Conservation (phyloP, 2,888 invertebrate species). For the Drosophila sordidula region DNA sequence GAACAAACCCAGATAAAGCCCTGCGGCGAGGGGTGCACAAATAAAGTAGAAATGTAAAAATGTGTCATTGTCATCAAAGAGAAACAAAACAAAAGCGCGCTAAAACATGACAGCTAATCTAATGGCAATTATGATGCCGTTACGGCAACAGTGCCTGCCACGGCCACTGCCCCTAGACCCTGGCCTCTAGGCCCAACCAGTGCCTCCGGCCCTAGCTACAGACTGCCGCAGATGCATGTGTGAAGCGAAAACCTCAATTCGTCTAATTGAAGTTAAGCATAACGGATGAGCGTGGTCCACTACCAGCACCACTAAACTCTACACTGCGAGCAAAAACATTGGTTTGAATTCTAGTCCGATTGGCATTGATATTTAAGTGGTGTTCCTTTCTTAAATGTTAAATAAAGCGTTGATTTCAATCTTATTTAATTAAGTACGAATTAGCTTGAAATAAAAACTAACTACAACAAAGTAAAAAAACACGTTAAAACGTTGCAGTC, state of each 20-base stretch:
- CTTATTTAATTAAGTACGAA: too few species aligned
- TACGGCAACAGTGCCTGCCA: constrained; percentile 29
- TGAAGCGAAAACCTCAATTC: constrained; percentile 69
- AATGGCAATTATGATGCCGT: constrained; percentile 77
- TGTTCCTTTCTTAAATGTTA: too few species aligned
- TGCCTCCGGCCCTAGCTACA: constrained; percentile 21
- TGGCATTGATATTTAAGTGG: too few species aligned
- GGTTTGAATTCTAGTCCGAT: fast-evolving
- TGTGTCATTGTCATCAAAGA: constrained; percentile 77
- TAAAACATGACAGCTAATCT: constrained; percentile 82
- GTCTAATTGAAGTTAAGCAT: constrained; percentile 81
- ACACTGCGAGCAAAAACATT: neutral
- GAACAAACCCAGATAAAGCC: too few species aligned
- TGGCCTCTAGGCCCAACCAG: constrained; percentile 18
- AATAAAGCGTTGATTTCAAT: too few species aligned
- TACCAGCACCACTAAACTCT: constrained; percentile 16
- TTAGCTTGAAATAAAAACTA: too few species aligned
- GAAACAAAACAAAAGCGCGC: constrained; percentile 46
- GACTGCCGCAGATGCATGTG: constrained; percentile 42
- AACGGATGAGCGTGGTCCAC: constrained; percentile 56
- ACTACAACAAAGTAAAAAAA: too few species aligned
- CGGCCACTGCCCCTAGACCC: neutral
- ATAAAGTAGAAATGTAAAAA: constrained; percentile 47
- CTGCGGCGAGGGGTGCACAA: neutral
- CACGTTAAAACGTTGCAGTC: too few species aligned